phyloP scores from a whole-genome alignment of 1,140 invertebrate species.

The honey bee (Apis mellifera) region DNA sequence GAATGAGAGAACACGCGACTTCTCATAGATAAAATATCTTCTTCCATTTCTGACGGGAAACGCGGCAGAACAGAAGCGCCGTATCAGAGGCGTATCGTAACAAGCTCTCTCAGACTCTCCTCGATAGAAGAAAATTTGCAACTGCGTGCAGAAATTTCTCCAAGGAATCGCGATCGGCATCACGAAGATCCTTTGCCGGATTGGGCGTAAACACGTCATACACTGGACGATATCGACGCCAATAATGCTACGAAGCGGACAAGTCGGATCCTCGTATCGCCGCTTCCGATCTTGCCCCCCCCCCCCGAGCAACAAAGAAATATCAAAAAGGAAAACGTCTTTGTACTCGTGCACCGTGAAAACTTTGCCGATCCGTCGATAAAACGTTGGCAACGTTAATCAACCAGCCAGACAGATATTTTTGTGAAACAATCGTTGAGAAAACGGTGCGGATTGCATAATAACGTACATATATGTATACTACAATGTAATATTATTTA shows the following conservation, averaged over 20 bases:
- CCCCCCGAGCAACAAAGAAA: constrained; percentile 24
- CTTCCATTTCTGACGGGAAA: background rate
- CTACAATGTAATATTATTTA: too few relatives aligned
- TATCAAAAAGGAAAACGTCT: constrained; percentile 36
- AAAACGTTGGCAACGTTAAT: constrained; percentile 29
- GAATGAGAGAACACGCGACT: background rate
- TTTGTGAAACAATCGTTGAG: constrained; percentile 16
- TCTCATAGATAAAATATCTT: background rate
- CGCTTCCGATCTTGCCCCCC: background rate
- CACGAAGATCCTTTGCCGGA: background rate
- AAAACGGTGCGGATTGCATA: background rate
- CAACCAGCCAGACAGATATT: background rate
- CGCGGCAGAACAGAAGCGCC: background rate
- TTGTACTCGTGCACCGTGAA: constrained; percentile 25
- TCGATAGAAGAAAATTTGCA: constrained; percentile 1
- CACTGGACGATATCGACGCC: constrained; percentile 1
- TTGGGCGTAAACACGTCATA: constrained; percentile 36
- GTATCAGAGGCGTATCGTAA: background rate
- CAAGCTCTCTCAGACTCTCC: background rate
- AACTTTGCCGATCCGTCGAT: constrained; percentile 34
- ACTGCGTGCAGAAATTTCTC: background rate
- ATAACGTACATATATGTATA: background rate
- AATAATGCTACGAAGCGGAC: constrained; percentile 27
- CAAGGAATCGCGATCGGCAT: background rate
- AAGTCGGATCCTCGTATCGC: background rate